A percentile compares a stretch with the other conserved stretches of the same genome.
Conservation (phyloP, 2,797 vertebrate species). For the Cossypha polioptera region DNA sequence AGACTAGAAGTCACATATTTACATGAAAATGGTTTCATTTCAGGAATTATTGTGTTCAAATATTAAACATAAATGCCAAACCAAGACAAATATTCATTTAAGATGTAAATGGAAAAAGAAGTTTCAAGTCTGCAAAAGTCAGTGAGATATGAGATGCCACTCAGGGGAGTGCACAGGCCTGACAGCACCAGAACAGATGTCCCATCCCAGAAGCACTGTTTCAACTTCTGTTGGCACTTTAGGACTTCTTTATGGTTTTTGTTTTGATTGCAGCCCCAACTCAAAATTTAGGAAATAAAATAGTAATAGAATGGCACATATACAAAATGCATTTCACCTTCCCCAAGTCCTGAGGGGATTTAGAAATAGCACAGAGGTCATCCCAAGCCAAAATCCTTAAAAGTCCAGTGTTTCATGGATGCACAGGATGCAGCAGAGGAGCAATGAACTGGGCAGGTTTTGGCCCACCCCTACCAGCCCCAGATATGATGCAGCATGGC, state of each 20-base stretch:
- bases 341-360: background rate
- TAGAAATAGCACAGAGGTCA: background rate
- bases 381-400: background rate
- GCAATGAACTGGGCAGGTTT: background rate
- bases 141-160: background rate
- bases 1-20: background rate
- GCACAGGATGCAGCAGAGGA: background rate
- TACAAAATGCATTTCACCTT: background rate
- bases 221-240: constrained; percentile 38
- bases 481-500: background rate
- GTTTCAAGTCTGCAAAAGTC: constrained; percentile 1
- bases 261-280: constrained; percentile 22
- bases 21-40: background rate
- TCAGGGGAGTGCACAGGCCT: background rate
- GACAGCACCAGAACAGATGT: constrained; percentile 18
- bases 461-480: background rate
- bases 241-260: constrained; percentile 51
- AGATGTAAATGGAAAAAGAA: background rate
- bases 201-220: constrained; percentile 5
- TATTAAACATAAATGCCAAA: background rate
- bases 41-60: constrained; percentile 33
- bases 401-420: background rate
- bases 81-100: constrained; percentile 28
- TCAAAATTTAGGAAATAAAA: background rate
- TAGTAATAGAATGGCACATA: background rate